These are phyloP conservation scores for Delphinus delphis DNA, from an alignment of 2,113 vertebrate genomes.

Conservation along the genomic window DNA sequence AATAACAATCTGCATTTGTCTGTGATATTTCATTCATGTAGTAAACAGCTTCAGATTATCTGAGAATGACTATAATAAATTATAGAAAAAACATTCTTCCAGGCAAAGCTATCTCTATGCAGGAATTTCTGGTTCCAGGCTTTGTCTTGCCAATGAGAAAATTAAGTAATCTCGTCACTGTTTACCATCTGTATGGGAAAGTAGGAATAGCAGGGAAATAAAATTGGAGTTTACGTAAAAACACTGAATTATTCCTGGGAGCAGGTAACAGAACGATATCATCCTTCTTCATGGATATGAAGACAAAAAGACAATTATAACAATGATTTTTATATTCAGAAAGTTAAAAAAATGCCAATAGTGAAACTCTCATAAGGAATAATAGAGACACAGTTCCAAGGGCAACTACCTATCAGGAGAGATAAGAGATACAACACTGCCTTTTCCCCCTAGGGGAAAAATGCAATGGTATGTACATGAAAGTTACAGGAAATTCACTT, in stretches of 20 bases:
- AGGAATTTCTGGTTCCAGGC: neutral
- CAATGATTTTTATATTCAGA: neutral
- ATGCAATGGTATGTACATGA: neutral
- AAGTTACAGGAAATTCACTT: neutral
- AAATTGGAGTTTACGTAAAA: constrained; percentile 6
- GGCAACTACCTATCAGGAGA: neutral
- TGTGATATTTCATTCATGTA: neutral
- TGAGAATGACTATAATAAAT: neutral
- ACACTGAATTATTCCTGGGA: neutral
- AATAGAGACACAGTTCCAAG: neutral
- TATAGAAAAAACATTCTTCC: neutral
- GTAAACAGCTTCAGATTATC: neutral
- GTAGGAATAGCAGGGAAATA: neutral
- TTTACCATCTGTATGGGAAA: neutral
- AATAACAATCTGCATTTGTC: neutral
- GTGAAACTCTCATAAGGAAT: neutral
- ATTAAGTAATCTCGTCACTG: constrained; percentile 18
- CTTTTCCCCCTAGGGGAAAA: neutral
- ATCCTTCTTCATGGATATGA: constrained; percentile 29
- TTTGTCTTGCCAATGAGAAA: constrained; percentile 17
- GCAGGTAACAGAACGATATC: neutral
- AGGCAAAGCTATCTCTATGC: neutral
- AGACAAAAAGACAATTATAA: constrained; percentile 18
- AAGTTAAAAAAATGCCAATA: constrained; percentile 34
- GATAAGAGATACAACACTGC: neutral